phyloP scores from a whole-genome alignment of 2,888 invertebrate species.

The Chaitophorus viminalis region DNA sequence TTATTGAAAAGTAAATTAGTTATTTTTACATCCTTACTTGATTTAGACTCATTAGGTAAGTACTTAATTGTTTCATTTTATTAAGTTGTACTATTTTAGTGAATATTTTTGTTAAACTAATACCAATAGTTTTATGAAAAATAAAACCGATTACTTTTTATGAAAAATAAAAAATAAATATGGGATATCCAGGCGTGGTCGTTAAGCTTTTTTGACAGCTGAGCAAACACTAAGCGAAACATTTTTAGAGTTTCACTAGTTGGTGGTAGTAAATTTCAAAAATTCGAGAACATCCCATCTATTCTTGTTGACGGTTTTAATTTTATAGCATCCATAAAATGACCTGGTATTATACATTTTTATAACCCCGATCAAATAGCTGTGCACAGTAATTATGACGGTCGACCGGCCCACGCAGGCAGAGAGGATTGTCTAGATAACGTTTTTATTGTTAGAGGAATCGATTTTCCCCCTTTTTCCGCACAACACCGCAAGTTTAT shows the following conservation, averaged over 20 bases:
- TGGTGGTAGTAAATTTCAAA: constrained; percentile 16
- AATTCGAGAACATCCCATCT: constrained; percentile 21
- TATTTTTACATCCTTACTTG: background rate
- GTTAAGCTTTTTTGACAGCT: constrained; percentile 33
- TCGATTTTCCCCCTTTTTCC: constrained; percentile 24
- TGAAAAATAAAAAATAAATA: background rate
- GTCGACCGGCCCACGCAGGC: constrained; percentile 16
- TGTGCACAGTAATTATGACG: constrained; percentile 50
- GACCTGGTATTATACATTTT: constrained; percentile 51
- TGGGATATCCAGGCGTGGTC: constrained; percentile 25
- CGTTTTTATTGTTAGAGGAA: constrained; percentile 40
- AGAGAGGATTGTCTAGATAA: constrained; percentile 49
- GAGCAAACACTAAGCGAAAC: background rate
- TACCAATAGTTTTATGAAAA: background rate
- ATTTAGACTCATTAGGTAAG: background rate
- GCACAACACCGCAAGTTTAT: constrained; percentile 33
- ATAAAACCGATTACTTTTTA: background rate
- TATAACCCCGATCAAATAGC: constrained; percentile 46
- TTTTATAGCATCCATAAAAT: constrained; percentile 54
- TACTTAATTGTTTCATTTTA: background rate
- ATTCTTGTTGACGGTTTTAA: constrained; percentile 37
- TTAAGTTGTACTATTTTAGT: background rate
- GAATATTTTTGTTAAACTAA: background rate
- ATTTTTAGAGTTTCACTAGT: constrained; percentile 37
- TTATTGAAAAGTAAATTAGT: background rate